phyloP scores from a whole-genome alignment of 2,113 vertebrate species.

The Amazona guildingii region DNA sequence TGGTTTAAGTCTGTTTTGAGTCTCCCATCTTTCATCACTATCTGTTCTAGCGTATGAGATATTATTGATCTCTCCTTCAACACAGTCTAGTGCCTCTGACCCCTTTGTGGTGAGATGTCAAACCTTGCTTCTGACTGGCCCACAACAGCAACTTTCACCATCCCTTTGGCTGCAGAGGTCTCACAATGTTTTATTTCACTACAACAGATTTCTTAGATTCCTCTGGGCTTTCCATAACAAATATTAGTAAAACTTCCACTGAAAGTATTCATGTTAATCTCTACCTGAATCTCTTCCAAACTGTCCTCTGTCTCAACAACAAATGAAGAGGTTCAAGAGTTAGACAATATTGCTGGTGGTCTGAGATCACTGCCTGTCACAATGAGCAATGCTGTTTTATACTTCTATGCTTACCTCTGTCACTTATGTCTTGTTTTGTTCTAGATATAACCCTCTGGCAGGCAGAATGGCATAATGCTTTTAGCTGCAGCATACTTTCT shows the following conservation, averaged over 20 bases:
- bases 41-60: background rate
- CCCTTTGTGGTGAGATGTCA: background rate
- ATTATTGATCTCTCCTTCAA: background rate
- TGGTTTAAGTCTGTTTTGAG: background rate
- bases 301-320: background rate
- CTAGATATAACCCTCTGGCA: background rate
- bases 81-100: background rate
- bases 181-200: background rate
- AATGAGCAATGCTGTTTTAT: background rate
- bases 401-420: background rate
- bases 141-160: background rate
- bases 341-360: background rate
- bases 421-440: background rate
- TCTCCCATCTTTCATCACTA: background rate
- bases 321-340: background rate
- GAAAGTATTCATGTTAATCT: background rate
- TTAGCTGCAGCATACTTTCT: background rate
- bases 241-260: background rate
- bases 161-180: background rate
- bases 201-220: background rate
- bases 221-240: background rate
- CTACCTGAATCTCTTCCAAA: background rate
- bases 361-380: background rate
- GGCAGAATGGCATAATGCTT: background rate
- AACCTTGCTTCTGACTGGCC: background rate